phyloP scores from a whole-genome alignment of 2,113 vertebrate species.

The Psittacara wagleri region DNA sequence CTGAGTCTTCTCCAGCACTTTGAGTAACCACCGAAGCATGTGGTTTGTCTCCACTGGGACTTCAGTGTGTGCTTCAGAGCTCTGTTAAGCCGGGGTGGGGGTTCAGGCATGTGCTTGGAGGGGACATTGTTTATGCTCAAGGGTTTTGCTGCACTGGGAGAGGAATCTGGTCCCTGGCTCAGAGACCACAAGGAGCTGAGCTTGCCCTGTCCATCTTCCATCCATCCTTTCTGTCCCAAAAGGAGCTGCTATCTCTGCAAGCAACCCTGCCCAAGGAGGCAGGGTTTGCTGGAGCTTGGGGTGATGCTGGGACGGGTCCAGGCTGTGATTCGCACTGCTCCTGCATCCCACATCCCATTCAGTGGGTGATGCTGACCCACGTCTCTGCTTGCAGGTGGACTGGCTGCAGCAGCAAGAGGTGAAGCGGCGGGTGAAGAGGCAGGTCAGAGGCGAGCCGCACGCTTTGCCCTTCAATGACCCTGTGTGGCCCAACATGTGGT shows the following conservation, averaged over 20 bases:
- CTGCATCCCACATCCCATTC: neutral
- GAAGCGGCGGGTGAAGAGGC: conserved; percentile 85
- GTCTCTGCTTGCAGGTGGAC: conserved; percentile 76
- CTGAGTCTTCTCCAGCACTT: neutral
- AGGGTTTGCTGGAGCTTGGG: accelerated
- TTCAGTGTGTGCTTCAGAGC: neutral
- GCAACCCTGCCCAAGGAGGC: neutral
- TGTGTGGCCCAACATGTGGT: conserved; percentile 96
- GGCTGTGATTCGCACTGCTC: neutral
- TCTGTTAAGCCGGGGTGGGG: neutral
- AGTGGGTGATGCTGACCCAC: neutral
- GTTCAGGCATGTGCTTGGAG: neutral
- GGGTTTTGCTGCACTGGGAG: neutral
- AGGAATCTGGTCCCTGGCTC: neutral
- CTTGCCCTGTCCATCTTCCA: neutral
- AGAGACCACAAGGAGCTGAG: neutral
- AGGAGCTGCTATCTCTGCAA: neutral
- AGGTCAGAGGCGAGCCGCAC: conserved; percentile 61
- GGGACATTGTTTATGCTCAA: neutral
- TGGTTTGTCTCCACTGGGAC: neutral
- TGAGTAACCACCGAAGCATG: neutral
- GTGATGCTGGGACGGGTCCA: neutral
- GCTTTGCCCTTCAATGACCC: conserved; percentile 86
- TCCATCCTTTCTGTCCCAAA: neutral
- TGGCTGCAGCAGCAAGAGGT: conserved; percentile 91